Conservation (phyloP, 53 echinoderm and acorn worm species). For the Holothuria leucospilota region DNA sequence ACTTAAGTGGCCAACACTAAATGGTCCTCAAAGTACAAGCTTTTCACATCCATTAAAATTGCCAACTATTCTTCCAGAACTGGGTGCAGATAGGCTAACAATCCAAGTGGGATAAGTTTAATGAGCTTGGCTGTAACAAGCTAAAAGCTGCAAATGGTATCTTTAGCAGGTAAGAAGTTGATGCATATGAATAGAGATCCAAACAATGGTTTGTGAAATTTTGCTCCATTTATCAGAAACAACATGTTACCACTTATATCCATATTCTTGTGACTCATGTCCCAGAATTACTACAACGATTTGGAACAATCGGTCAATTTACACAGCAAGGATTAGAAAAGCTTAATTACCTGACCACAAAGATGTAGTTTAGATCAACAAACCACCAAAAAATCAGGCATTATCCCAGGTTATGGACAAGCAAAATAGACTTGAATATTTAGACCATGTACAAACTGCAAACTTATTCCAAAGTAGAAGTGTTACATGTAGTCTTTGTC, state of each 20-base stretch:
- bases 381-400: constrained; percentile 31
- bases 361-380: constrained; percentile 51
- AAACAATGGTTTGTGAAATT: constrained; percentile 40
- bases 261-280: constrained; percentile 56
- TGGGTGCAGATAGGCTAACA: constrained; percentile 29
- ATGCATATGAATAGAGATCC: constrained; percentile 31
- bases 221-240: constrained; percentile 42
- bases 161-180: constrained; percentile 30
- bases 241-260: constrained; percentile 55
- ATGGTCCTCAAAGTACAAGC: constrained; percentile 41
- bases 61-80: constrained; percentile 39
- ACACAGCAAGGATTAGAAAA: constrained; percentile 60
- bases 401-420: constrained; percentile 49
- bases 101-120: constrained; percentile 41
- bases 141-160: constrained; percentile 32
- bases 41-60: constrained; percentile 44
- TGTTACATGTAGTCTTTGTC: constrained; percentile 20
- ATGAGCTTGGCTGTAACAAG: constrained; percentile 10
- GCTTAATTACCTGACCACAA: constrained; percentile 50
- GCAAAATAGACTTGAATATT: constrained; percentile 32
- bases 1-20: constrained; percentile 48
- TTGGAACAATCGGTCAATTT: constrained; percentile 46
- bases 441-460: constrained; percentile 23
- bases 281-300: constrained; percentile 32
- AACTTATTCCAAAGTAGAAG: not conserved